A percentile compares a stretch with the other conserved stretches of the same genome.
phyloP scores from a whole-genome alignment of 2,113 vertebrate genomes.

The Pogona vitticeps region DNA sequence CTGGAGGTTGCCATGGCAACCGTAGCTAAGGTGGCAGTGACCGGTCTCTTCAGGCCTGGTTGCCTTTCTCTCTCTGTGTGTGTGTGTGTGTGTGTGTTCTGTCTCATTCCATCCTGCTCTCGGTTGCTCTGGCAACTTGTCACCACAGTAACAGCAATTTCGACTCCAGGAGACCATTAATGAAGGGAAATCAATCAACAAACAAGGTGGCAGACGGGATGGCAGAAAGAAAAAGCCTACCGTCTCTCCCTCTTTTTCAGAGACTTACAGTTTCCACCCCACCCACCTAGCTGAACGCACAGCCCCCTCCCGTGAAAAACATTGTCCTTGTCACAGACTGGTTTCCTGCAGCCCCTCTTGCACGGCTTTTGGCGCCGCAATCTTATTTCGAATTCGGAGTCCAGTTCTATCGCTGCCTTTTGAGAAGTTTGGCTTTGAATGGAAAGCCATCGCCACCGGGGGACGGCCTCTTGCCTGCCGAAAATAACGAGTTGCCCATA shows the following conservation, averaged over 20 bases:
- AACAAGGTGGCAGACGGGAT: background rate
- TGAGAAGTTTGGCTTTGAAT: background rate
- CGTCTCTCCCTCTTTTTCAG: too few relatives aligned
- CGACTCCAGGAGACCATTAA: background rate
- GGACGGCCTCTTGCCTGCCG: rapidly evolving
- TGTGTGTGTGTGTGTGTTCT: background rate
- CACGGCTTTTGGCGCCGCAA: background rate
- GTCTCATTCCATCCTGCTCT: background rate
- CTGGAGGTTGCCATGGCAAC: slow-evolving; percentile 10
- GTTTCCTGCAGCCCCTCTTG: background rate
- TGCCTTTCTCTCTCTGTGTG: background rate
- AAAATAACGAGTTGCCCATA: background rate
- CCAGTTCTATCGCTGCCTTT: background rate
- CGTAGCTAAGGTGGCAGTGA: background rate
- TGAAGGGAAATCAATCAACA: slow-evolving; percentile 30
- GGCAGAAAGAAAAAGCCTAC: background rate
- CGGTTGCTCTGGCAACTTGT: background rate
- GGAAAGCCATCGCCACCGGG: background rate
- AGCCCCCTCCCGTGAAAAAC: background rate
- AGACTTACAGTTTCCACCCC: background rate
- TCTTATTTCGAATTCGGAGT: background rate
- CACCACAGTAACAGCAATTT: slow-evolving; percentile 24
- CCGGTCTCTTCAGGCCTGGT: background rate
- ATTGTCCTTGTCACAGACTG: too few relatives aligned
- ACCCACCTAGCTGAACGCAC: background rate